phyloP scores from a whole-genome alignment of 2,888 invertebrate species.

The Caenorhabditis japonica region DNA sequence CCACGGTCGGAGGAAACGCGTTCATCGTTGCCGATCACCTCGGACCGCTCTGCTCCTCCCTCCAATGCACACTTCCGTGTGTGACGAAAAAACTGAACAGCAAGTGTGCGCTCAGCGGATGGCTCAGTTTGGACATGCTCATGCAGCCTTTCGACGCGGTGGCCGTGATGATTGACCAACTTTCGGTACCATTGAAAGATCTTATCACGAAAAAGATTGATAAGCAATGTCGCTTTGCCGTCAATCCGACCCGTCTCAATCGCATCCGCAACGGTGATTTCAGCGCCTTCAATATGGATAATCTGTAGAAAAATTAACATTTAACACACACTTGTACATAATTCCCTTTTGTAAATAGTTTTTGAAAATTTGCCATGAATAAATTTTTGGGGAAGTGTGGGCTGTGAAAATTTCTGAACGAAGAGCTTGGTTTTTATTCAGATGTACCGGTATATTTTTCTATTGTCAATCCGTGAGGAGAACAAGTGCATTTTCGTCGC shows the following conservation, averaged over 20 bases:
- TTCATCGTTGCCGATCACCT: constrained; percentile 57
- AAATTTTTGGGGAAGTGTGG: too few relatives aligned
- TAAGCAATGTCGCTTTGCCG: constrained; percentile 54
- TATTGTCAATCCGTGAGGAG: too few relatives aligned
- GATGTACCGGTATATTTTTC: too few relatives aligned
- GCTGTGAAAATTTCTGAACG: too few relatives aligned
- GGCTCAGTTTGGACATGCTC: constrained; percentile 58
- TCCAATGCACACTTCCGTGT: constrained; percentile 57
- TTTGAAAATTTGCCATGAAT: neutral
- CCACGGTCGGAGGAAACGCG: constrained; percentile 57
- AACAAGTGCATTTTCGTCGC: too few relatives aligned
- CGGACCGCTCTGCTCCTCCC: constrained; percentile 54
- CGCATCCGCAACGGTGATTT: constrained; percentile 59
- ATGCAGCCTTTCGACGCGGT: constrained; percentile 60
- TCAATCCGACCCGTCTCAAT: constrained; percentile 44
- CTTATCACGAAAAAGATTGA: constrained; percentile 53
- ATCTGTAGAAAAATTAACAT: constrained; percentile 10
- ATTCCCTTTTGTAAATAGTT: neutral
- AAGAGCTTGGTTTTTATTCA: too few relatives aligned
- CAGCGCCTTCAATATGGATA: constrained; percentile 33
- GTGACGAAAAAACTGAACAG: constrained; percentile 52
- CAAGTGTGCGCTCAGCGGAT: constrained; percentile 54
- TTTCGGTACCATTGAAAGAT: constrained; percentile 43
- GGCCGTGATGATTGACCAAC: constrained; percentile 40
- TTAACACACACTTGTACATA: constrained; percentile 12